Conservation (phyloP, 2,888 invertebrate species). For the Clostera curtula region DNA sequence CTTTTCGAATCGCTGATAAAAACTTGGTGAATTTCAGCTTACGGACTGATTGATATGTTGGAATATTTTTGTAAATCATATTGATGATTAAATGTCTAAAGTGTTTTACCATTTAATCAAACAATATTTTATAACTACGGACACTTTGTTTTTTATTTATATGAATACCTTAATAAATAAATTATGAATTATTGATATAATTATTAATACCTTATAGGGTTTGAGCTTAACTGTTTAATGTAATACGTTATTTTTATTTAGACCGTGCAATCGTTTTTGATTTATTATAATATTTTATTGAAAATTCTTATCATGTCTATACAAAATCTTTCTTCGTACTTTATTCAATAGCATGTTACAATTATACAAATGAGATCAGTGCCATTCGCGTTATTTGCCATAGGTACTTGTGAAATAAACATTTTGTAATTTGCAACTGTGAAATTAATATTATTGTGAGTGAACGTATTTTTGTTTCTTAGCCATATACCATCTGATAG, state of each 20-base stretch:
- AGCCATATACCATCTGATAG: conserved; percentile 27
- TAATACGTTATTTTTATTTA: conserved; percentile 37
- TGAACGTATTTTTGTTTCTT: conserved; percentile 31
- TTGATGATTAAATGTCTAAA: conserved; percentile 25
- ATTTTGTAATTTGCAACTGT: conserved; percentile 34
- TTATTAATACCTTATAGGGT: conserved; percentile 23
- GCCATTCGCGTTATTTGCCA: conserved; percentile 31
- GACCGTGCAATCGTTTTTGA: conserved; percentile 42
- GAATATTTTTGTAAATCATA: conserved; percentile 50
- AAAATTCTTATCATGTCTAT: conserved; percentile 23
- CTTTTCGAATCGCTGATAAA: conserved; percentile 45
- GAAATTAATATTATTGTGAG: conserved; percentile 13
- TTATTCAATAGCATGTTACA: too few species aligned
- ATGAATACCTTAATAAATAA: conserved; percentile 18
- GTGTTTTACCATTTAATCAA: conserved; percentile 28
- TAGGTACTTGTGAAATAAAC: conserved; percentile 17
- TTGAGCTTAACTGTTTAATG: conserved; percentile 55
- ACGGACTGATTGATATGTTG: conserved; percentile 57
- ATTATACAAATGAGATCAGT: conserved; percentile 21
- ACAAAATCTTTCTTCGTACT: conserved; percentile 31
- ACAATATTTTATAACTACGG: conserved; percentile 42
- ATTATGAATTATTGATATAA: conserved; percentile 29
- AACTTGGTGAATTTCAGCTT: conserved; percentile 42
- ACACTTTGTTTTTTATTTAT: conserved; percentile 25
- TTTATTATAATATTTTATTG: conserved; percentile 27